Percentiles rank a stretch among this genome's conserved stretches.
These are phyloP conservation scores for Sphaerodactylus townsendi DNA, from an alignment of 2,113 vertebrate species.

Conservation along the genomic window DNA sequence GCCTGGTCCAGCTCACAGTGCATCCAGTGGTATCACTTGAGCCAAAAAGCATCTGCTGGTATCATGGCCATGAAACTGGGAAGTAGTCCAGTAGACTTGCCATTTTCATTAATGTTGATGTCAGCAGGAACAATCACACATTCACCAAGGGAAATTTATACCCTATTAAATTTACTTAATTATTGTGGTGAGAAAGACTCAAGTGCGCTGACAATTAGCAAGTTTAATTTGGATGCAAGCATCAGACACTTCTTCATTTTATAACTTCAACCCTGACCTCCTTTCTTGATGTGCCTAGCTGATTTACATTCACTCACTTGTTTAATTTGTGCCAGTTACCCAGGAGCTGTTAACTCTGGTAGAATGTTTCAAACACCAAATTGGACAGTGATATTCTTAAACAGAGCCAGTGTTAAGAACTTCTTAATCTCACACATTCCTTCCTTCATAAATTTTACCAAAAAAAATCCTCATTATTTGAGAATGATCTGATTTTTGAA, in stretches of 20 bases:
- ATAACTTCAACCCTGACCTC: constrained; percentile 32
- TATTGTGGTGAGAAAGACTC: constrained; percentile 36
- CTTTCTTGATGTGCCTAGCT: constrained; percentile 43
- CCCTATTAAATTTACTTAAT: constrained; percentile 40
- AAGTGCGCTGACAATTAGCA: constrained; percentile 46
- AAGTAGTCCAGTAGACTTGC: constrained; percentile 19
- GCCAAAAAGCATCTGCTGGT: not conserved
- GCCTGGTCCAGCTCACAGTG: not conserved
- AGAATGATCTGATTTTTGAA: not conserved
- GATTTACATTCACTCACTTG: constrained; percentile 51
- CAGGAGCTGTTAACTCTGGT: constrained; percentile 50
- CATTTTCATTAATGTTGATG: constrained; percentile 44
- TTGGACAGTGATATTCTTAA: constrained; percentile 8
- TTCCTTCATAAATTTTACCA: constrained; percentile 25
- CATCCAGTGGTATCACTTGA: not conserved
- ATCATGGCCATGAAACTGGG: constrained; percentile 20
- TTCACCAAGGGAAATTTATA: constrained; percentile 44
- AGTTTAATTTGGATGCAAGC: constrained; percentile 48
- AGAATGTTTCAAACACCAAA: constrained; percentile 12
- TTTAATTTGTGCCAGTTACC: constrained; percentile 51
- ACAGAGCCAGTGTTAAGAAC: constrained; percentile 14
- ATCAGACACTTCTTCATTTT: constrained; percentile 56
- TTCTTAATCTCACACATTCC: constrained; percentile 15
- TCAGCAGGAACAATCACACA: constrained; percentile 29
- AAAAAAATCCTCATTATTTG: not conserved